Conservation (phyloP, 2,888 invertebrate species). For the Tholera decimalis region DNA sequence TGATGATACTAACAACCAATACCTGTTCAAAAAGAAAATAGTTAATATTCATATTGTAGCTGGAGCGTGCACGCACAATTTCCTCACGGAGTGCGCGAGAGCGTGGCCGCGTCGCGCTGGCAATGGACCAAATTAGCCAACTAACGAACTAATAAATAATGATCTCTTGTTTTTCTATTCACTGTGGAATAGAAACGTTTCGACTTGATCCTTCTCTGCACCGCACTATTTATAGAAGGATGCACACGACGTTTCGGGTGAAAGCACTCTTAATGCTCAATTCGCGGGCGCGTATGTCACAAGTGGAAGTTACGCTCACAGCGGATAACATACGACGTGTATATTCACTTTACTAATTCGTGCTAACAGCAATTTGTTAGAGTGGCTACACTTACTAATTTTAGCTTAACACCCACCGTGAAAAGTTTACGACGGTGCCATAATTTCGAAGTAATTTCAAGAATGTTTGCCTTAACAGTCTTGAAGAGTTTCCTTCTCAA, state of each 20-base stretch:
- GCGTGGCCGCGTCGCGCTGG: slow-evolving; percentile 87
- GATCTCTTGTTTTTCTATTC: slow-evolving; percentile 91
- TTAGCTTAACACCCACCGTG: slow-evolving; percentile 87
- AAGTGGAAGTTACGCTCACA: slow-evolving; percentile 73
- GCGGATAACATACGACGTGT: slow-evolving; percentile 79
- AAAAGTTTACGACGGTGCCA: slow-evolving; percentile 88
- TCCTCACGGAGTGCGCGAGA: slow-evolving; percentile 86
- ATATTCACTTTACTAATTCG: slow-evolving; percentile 85
- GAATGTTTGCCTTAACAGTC: slow-evolving; percentile 86
- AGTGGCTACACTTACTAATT: slow-evolving; percentile 87
- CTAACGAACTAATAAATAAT: slow-evolving; percentile 91
- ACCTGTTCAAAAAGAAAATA: slow-evolving; percentile 70
- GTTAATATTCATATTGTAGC: slow-evolving; percentile 76
- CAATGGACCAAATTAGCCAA: slow-evolving; percentile 90
- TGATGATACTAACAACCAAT: slow-evolving; percentile 44
- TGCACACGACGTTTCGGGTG: slow-evolving; percentile 90
- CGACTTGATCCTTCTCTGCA: slow-evolving; percentile 84
- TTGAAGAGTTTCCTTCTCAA: slow-evolving; percentile 82
- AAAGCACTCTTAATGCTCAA: slow-evolving; percentile 89
- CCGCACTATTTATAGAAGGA: slow-evolving; percentile 85
- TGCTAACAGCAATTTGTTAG: slow-evolving; percentile 88
- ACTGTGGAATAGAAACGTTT: slow-evolving; percentile 88
- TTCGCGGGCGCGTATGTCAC: slow-evolving; percentile 85
- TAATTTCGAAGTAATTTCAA: slow-evolving; percentile 88
- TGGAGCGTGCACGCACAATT: slow-evolving; percentile 85